Evolutionary conservation across 2,888 invertebrate species (phyloP), one percentile per base, ranked within the genome.

Genomic region (Patella caerulea): DNA sequence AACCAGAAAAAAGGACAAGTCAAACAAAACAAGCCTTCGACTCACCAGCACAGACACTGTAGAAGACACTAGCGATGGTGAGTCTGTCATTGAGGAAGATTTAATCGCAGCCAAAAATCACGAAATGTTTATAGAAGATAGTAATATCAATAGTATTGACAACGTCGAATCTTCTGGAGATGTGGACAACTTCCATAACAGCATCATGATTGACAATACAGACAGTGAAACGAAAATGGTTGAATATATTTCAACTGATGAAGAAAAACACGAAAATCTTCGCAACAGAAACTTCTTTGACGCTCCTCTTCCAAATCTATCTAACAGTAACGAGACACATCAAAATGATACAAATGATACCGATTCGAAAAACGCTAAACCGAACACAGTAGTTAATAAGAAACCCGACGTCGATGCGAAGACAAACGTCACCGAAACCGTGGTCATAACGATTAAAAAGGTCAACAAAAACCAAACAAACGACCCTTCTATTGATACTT

Each of bases 141-240:
- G 24, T 65, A 65, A 24, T 65, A 65, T 65, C 24, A 14, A 24
- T 65, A 24, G 65, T 65, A 24, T 65, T 14, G 24, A 19, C 14
- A 24, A 65, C 65, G 65, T 9, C 1, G 65, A 65, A 65, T 65
- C 65, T 11, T 65, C 65, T 3, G 65, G 65, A 24, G 65, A 65
- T 65, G 15, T 65, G 11, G 65, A 65, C 24, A 65, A 24, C 14
- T 65, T 24, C 14, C 19, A 24, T 24, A 65, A 65, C 15, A 24
- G 19, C 65, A 65, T 65, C 24, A 65, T 65, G 65, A 65, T 65
- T 24, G 65, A 65, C 24, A 65, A 65, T 65, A 65, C 65, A 24
- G 65, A 65, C 12, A 65, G 65, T 9, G 65, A 65, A 65, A 65
- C 65, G 3, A 65, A 65, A 14, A 19, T 65, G 19, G 19, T 65